Percentiles rank a stretch among this genome's conserved stretches.
Conservation (phyloP, 2,888 invertebrate genomes). For the Drosophila monieri region DNA sequence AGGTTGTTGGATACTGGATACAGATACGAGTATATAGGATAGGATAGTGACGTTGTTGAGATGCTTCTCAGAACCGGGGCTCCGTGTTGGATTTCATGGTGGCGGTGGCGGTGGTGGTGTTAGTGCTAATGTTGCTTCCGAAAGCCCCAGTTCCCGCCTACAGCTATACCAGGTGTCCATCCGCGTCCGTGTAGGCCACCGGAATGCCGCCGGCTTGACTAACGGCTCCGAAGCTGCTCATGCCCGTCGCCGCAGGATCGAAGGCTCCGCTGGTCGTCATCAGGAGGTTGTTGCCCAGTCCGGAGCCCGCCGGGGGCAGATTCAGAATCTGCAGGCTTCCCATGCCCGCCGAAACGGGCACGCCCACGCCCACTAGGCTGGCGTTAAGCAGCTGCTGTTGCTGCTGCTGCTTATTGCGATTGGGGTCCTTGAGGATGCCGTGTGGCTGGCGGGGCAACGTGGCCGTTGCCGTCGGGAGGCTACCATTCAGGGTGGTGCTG, state of each 20-base stretch:
- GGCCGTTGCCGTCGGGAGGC: constrained; percentile 76
- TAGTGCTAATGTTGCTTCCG: constrained; percentile 25
- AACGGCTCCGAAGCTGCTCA: constrained; percentile 80
- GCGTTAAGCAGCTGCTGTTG: constrained; percentile 84
- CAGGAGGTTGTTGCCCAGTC: constrained; percentile 81
- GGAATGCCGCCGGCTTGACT: constrained; percentile 55
- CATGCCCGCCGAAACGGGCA: constrained; percentile 73
- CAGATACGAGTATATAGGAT: constrained; percentile 34
- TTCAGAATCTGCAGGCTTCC: constrained; percentile 86
- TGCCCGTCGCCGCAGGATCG: constrained; percentile 82
- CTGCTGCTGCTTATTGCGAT: constrained; percentile 86
- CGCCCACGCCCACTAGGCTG: constrained; percentile 68
- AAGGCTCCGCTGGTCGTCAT: constrained; percentile 81
- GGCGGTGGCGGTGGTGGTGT: constrained; percentile 1
- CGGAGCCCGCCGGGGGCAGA: constrained; percentile 85
- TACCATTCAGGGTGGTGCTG: constrained; percentile 81
- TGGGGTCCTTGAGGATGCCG: constrained; percentile 87
- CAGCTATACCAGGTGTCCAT: constrained; percentile 84
- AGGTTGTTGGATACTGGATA: constrained; percentile 28
- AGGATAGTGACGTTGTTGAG: constrained; percentile 30
- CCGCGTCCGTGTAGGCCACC: constrained; percentile 84
- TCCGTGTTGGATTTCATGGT: constrained; percentile 36
- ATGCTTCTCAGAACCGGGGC: constrained; percentile 70
- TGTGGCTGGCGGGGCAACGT: constrained; percentile 86
- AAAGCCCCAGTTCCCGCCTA: constrained; percentile 77